Evolutionary conservation across 2,888 invertebrate species (phyloP).

Genomic region (Netelia fuscicornis): DNA sequence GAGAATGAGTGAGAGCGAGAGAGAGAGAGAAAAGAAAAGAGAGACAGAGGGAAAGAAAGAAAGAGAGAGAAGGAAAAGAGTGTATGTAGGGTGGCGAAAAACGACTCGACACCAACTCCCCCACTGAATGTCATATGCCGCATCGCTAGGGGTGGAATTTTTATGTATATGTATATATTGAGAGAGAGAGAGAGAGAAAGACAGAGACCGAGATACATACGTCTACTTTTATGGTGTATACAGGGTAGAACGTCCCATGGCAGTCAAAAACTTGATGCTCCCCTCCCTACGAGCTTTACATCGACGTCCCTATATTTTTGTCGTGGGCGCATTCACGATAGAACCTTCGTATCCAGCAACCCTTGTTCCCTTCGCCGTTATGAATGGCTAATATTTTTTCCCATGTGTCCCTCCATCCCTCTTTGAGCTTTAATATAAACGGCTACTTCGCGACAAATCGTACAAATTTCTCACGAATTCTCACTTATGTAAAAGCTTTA

Average conservation of each 20-base stretch:
- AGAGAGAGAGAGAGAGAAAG: background rate
- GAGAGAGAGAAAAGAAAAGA: background rate
- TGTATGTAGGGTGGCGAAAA: background rate
- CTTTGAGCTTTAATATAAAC: slow-evolving; percentile 47
- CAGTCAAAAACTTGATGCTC: slow-evolving; percentile 24
- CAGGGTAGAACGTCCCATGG: background rate
- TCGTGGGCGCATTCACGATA: background rate
- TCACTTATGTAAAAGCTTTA: slow-evolving; percentile 10
- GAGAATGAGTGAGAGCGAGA: too few species aligned
- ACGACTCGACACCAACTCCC: slow-evolving; percentile 6
- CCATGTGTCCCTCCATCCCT: background rate
- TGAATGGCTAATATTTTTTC: slow-evolving; percentile 48
- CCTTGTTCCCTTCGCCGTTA: slow-evolving; percentile 10
- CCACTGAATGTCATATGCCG: slow-evolving; percentile 5
- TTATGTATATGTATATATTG: background rate
- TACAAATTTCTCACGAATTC: slow-evolving; percentile 8
- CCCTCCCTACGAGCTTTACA: slow-evolving; percentile 1
- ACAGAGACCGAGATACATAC: background rate
- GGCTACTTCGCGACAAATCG: slow-evolving; percentile 31
- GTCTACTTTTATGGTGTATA: background rate
- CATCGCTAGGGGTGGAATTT: background rate
- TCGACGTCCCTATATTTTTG: slow-evolving; percentile 25
- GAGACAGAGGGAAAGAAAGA: too few species aligned
- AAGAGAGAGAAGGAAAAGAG: slow-evolving; percentile 1
- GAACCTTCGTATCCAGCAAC: background rate